Percentiles rank a stretch among this genome's conserved stretches.
phyloP scores from a whole-genome alignment of 2,797 vertebrate species.

The Esox lucius region DNA sequence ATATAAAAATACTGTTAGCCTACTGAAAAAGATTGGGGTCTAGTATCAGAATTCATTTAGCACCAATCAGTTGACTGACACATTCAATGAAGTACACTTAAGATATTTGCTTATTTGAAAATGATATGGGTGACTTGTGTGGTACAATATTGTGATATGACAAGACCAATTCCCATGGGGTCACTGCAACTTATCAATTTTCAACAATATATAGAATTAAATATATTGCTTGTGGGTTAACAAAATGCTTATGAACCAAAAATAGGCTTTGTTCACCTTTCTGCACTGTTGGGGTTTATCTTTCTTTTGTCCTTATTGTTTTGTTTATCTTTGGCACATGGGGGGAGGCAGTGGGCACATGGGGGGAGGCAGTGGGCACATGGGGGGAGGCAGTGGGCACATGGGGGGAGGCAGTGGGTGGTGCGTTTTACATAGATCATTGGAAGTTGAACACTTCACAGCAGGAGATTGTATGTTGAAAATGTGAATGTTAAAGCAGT shows the following conservation, averaged over 20 bases:
- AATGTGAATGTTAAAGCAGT: no score
- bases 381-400: no score
- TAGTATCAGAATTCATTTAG: constrained; percentile 44
- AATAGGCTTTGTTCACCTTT: no score
- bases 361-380: no score
- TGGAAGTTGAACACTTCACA: no score
- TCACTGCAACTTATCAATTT: constrained; percentile 23
- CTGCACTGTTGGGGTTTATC: no score
- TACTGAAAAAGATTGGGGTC: constrained; percentile 22
- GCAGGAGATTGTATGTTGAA: no score
- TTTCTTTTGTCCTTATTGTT: no score
- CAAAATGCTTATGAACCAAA: constrained; percentile 21
- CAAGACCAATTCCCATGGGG: constrained; percentile 32
- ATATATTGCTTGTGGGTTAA: constrained; percentile 31
- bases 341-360: no score
- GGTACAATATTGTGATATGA: constrained; percentile 39
- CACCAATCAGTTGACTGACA: constrained; percentile 58
- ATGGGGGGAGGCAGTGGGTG: no score
- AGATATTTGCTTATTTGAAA: constrained; percentile 7
- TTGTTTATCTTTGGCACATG: no score
- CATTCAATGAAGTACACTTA: constrained; percentile 69
- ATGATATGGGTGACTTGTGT: constrained; percentile 1
- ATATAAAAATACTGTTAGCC: constrained; percentile 41
- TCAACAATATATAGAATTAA: constrained; percentile 28
- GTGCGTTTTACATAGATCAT: no score